Base-by-base conservation (phyloP, 2,797 vertebrate genomes). In the Pachyuromys duprasi region DNA sequence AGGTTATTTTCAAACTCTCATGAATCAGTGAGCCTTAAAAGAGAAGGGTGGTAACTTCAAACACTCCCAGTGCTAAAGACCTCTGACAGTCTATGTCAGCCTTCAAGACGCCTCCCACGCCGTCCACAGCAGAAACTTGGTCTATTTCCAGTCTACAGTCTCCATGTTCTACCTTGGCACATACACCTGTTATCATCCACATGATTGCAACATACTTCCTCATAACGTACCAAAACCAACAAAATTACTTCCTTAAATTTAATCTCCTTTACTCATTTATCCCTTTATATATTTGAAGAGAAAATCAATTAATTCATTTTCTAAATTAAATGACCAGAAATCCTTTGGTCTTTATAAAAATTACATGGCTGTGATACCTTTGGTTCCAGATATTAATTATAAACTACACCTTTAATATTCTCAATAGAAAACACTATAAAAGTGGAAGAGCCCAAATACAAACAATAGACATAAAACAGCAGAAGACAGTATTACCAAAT, bases 361-460 rank as follows among this genome's bases (percentile, higher is more conserved):
- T 81, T 24, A 93, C 60, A 92, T 94, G 92, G 90, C 87, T 75
- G 49, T 65, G 65, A 69, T 82, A 63, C 15, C 12, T 72, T 76
- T 86, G 93, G 20, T 79, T 96, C 89, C 95, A 80, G 20, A n/a
- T 89, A 75, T 91, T 70, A 70, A 70, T 55, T 90, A 95, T 78
- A 93, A 96, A 90, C n/a, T 76, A 92, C 31, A 90, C 55, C 31
- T 83, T 95, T 93, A 89, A 96, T 42, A 12, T 91, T 93, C 69
- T 95, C 70, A 95, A 81, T 26, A 92, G 60, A 49, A 28, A 91
- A 67, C 33, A 84, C 24, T 39, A 91, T 12, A 95, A 83, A 92
- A 93, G 75, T 79, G 9, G 94, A 91, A 96, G 33, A 95, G 26
- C 55, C 28, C 63, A 91, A 96, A 92, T 53, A 90, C n/a, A 97